A percentile compares a stretch with the other conserved stretches of the same genome.
Evolutionary conservation across 1,140 invertebrate species (phyloP).

Genomic region (Oedothorax gibbosus): DNA sequence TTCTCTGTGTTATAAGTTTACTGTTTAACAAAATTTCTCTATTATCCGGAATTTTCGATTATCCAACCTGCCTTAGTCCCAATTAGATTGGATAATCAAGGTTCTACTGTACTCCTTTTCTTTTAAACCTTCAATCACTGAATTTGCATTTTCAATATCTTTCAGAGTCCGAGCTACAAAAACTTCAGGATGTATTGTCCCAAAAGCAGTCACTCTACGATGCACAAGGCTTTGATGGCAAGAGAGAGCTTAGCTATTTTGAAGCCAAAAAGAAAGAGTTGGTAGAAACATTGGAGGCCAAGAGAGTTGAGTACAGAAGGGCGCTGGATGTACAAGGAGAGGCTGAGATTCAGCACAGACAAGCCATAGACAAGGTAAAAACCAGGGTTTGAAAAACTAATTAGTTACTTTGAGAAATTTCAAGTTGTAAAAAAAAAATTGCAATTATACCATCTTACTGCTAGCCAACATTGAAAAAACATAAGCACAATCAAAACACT

Average conservation of each 20-base stretch:
- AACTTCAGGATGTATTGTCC: neutral
- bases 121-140: neutral
- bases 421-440: no score
- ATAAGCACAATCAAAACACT: no score
- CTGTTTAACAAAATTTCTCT: no score
- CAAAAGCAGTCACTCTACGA: slow-evolving; percentile 12
- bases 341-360: slow-evolving; percentile 6
- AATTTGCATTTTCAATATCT: neutral
- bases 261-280: slow-evolving; percentile 30
- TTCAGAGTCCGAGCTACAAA: slow-evolving; percentile 6
- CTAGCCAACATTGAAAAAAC: no score
- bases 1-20: neutral
- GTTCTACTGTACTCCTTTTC: no score
- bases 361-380: slow-evolving; percentile 10
- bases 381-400: no score
- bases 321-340: neutral
- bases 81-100: no score
- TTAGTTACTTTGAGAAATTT: no score
- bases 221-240: slow-evolving; percentile 40
- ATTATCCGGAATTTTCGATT: no score
- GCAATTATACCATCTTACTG: no score
- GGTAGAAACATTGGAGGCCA: neutral
- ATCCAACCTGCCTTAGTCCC: no score
- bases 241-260: slow-evolving; percentile 16
- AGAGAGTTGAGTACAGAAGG: neutral